Evolutionary conservation across 64 coral and sea anemone genomes (phyloP).

Genomic region (Acropora yongei): DNA sequence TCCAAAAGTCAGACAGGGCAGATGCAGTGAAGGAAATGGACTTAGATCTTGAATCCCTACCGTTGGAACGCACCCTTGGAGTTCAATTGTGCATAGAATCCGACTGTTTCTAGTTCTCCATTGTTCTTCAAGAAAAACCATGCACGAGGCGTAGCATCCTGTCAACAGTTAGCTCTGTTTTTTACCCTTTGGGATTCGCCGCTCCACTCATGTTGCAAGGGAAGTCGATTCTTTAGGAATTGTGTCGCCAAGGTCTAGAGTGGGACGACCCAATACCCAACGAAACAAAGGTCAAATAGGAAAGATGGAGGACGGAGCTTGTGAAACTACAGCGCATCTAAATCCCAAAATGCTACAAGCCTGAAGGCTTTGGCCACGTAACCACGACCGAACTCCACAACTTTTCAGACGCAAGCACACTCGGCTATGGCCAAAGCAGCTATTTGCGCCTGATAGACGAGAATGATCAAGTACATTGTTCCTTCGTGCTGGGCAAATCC

Average conservation of each 20-base stretch:
- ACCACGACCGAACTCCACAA: too few relatives aligned
- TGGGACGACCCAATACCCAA: background rate
- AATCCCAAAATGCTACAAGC: slow-evolving; percentile 9
- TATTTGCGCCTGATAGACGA: background rate
- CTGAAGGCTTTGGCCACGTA: background rate
- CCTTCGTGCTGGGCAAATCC: background rate
- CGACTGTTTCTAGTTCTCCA: background rate
- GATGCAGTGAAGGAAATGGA: slow-evolving; percentile 2
- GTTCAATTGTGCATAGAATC: background rate
- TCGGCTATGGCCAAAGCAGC: background rate
- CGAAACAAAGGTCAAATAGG: background rate
- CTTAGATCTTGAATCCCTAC: background rate
- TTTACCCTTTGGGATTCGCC: background rate
- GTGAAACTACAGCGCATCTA: background rate
- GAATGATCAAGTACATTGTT: background rate
- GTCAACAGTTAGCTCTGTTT: background rate
- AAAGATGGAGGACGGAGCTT: background rate
- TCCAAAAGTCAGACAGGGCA: background rate
- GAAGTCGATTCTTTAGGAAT: background rate
- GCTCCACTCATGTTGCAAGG: background rate
- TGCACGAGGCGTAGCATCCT: background rate
- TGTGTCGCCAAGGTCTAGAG: too few relatives aligned
- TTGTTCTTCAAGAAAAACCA: background rate
- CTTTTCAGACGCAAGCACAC: background rate
- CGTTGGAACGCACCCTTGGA: background rate